phyloP scores from a whole-genome alignment of 2,113 vertebrate species.

The Grallaria varia region DNA sequence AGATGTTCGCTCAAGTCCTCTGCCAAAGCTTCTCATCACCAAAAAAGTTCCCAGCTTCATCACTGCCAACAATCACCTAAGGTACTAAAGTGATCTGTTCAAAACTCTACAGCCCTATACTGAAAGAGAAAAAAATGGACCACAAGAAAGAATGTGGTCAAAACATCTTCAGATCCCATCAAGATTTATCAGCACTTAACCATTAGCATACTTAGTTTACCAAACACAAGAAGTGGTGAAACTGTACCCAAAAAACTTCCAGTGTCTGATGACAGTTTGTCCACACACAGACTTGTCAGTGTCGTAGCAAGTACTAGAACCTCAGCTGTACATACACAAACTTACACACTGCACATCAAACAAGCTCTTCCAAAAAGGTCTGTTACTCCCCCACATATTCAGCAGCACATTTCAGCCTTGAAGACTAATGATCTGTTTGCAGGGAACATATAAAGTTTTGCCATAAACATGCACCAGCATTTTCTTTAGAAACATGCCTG shows the following conservation, averaged over 20 bases:
- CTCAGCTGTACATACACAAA: not conserved
- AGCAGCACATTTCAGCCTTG: not conserved
- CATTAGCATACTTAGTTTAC: not conserved
- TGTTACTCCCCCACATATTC: not conserved
- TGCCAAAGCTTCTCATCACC: not conserved
- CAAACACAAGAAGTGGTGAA: not conserved
- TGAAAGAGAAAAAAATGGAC: not conserved
- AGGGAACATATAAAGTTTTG: not conserved
- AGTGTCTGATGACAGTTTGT: not conserved
- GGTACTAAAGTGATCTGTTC: fast-evolving
- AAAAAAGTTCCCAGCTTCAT: not conserved
- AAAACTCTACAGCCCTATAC: not conserved
- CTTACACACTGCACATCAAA: not conserved
- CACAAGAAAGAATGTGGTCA: not conserved
- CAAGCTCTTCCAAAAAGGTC: not conserved
- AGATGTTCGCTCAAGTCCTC: not conserved
- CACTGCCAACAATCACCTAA: not conserved
- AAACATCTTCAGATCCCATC: not conserved
- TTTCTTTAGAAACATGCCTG: not conserved
- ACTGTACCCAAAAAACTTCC: not conserved
- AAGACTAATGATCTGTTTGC: not conserved
- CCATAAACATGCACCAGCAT: not conserved
- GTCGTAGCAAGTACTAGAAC: not conserved
- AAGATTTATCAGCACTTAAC: not conserved
- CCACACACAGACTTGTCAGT: not conserved